Conservation (phyloP, 2,888 invertebrate species). For the Ceramica pisi region DNA sequence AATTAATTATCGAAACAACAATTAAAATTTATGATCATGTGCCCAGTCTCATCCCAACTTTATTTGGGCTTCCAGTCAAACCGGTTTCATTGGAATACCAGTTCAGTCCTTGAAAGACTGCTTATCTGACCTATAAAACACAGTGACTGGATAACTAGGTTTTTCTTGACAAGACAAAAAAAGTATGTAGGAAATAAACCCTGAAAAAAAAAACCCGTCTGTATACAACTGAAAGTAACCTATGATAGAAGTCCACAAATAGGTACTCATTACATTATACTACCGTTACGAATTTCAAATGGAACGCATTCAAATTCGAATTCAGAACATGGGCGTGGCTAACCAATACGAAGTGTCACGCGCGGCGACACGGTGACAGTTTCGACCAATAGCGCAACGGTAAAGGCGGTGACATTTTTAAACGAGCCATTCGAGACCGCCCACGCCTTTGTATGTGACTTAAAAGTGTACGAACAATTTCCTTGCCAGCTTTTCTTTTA, state of each 20-base stretch:
- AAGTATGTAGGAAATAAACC: too few relatives aligned
- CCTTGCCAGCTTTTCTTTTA: not conserved
- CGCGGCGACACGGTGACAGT: conserved; percentile 88
- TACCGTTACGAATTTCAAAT: conserved; percentile 58
- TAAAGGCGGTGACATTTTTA: conserved; percentile 85
- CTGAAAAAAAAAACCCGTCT: not conserved
- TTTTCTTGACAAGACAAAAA: too few relatives aligned
- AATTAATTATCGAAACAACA: too few relatives aligned
- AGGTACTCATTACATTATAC: conserved; percentile 31
- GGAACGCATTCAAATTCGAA: conserved; percentile 57
- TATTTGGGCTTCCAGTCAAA: too few relatives aligned
- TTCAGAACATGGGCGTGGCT: conserved; percentile 80
- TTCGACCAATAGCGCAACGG: conserved; percentile 80
- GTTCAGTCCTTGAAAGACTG: too few relatives aligned
- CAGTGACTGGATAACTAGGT: too few relatives aligned
- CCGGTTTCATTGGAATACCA: too few relatives aligned
- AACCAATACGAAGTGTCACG: conserved; percentile 86
- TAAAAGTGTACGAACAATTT: conserved; percentile 28
- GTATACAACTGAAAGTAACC: not conserved
- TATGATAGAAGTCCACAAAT: conserved; percentile 5
- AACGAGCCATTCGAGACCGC: conserved; percentile 80
- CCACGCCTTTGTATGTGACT: conserved; percentile 67
- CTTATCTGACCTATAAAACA: not conserved
- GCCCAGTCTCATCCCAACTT: too few relatives aligned
- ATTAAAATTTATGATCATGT: too few relatives aligned